Conservation (phyloP, 2,113 vertebrate genomes). For the Aspiorhynchus laticeps region DNA sequence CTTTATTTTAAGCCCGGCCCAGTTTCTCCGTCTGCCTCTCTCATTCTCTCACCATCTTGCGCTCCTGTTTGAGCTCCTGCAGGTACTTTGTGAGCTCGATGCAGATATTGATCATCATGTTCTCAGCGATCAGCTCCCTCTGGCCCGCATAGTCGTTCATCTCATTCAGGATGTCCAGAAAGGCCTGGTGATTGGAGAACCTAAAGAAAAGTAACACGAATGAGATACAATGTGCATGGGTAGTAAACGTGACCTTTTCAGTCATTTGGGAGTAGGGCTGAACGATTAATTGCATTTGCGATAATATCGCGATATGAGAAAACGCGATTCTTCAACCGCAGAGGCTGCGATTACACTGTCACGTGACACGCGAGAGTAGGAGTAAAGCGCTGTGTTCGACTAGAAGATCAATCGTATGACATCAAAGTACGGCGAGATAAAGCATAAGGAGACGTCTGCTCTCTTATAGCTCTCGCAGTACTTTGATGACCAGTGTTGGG, state of each 20-base stretch:
- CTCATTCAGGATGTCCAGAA: conserved; percentile 85
- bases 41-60: conserved; percentile 79
- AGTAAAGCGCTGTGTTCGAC: no score
- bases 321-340: no score
- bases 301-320: no score
- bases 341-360: no score
- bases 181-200: conserved; percentile 86
- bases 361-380: no score
- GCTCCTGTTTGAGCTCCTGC: conserved; percentile 87
- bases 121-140: conserved; percentile 88
- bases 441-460: no score
- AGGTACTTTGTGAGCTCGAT: conserved; percentile 86
- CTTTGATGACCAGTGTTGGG: no score
- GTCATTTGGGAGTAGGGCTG: not conserved
- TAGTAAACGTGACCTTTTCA: not conserved
- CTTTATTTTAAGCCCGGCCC: conserved; percentile 46
- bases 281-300: no score
- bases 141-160: conserved; percentile 89
- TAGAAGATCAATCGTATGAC: no score
- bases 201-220: conserved; percentile 59
- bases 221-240: not conserved
- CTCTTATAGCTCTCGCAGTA: no score
- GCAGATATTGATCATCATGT: conserved; percentile 84
- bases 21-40: not conserved
- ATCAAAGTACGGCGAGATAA: no score